phyloP scores from a whole-genome alignment of 2,888 invertebrate genomes.

The Poecilobothrus nobilitatus region DNA sequence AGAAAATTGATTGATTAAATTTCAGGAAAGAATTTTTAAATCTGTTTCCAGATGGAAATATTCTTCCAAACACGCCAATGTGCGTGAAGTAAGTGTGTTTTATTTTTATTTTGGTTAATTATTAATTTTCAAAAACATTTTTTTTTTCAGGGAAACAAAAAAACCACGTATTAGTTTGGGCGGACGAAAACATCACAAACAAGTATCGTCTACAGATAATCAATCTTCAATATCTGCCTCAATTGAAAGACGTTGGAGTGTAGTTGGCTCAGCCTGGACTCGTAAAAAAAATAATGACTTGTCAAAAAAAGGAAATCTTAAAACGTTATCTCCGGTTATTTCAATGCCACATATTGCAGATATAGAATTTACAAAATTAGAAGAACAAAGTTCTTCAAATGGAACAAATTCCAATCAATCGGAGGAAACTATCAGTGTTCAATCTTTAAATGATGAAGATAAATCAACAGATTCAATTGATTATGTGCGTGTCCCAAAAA shows the following conservation, averaged over 20 bases:
- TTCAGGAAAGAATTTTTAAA: slow-evolving; percentile 54
- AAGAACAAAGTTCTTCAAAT: slow-evolving; percentile 11
- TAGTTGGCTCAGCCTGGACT: slow-evolving; percentile 37
- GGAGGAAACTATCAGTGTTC: neutral
- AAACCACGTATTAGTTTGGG: slow-evolving; percentile 29
- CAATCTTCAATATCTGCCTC: slow-evolving; percentile 30
- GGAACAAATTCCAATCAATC: neutral
- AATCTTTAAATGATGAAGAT: neutral
- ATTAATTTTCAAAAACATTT: too few relatives aligned
- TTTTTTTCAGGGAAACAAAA: slow-evolving; percentile 30
- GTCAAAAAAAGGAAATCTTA: slow-evolving; percentile 27
- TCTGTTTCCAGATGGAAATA: slow-evolving; percentile 47
- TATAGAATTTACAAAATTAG: slow-evolving; percentile 18
- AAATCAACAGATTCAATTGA: slow-evolving; percentile 40
- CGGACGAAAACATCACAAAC: slow-evolving; percentile 24
- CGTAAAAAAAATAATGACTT: slow-evolving; percentile 19
- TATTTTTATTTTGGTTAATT: too few relatives aligned
- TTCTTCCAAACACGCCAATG: slow-evolving; percentile 51
- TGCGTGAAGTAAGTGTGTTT: slow-evolving; percentile 51
- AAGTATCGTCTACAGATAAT: slow-evolving; percentile 24
- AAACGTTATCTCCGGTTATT: slow-evolving; percentile 44
- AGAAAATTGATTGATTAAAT: slow-evolving; percentile 11
- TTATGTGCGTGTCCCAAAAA: slow-evolving; percentile 63
- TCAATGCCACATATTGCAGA: slow-evolving; percentile 40
- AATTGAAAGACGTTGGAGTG: slow-evolving; percentile 50